phyloP scores from a whole-genome alignment of 2,888 invertebrate genomes.

The Marasmarcha lunaedactyla region DNA sequence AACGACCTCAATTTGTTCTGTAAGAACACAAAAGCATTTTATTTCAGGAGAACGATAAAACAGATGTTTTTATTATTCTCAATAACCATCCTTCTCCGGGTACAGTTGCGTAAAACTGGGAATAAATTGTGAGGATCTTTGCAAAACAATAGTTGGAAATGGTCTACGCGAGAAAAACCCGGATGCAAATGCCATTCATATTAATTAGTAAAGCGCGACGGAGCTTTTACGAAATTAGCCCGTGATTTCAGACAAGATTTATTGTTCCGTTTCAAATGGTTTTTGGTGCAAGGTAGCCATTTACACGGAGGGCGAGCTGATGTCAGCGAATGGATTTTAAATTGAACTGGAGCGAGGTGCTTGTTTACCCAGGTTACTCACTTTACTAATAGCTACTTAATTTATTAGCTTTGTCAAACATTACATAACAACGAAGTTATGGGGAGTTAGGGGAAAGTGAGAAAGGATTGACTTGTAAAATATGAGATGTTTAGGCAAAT shows the following conservation, averaged over 20 bases:
- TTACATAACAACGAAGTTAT: too few relatives aligned
- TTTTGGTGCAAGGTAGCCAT: constrained; percentile 65
- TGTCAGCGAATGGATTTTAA: constrained; percentile 44
- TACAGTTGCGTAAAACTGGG: constrained; percentile 57
- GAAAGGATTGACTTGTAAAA: too few relatives aligned
- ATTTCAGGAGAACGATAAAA: constrained; percentile 40
- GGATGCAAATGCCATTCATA: constrained; percentile 71
- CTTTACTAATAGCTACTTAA: too few relatives aligned
- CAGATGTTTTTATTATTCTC: constrained; percentile 50
- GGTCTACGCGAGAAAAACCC: constrained; percentile 67
- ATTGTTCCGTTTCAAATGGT: constrained; percentile 67
- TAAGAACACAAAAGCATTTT: constrained; percentile 35
- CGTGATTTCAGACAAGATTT: constrained; percentile 69
- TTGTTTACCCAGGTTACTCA: constrained; percentile 42
- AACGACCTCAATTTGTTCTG: constrained; percentile 20
- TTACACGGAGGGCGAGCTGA: constrained; percentile 56
- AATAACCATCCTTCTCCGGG: constrained; percentile 41
- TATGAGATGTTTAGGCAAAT: too few relatives aligned
- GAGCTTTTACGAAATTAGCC: constrained; percentile 70
- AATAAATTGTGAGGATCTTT: constrained; percentile 68
- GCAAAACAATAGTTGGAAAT: constrained; percentile 70
- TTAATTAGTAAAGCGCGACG: constrained; percentile 71
- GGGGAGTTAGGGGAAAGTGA: too few relatives aligned
- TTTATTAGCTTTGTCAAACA: too few relatives aligned
- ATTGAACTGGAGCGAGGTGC: constrained; percentile 56